phyloP scores from a whole-genome alignment of 2,888 invertebrate species.

The Saturnia japonica region DNA sequence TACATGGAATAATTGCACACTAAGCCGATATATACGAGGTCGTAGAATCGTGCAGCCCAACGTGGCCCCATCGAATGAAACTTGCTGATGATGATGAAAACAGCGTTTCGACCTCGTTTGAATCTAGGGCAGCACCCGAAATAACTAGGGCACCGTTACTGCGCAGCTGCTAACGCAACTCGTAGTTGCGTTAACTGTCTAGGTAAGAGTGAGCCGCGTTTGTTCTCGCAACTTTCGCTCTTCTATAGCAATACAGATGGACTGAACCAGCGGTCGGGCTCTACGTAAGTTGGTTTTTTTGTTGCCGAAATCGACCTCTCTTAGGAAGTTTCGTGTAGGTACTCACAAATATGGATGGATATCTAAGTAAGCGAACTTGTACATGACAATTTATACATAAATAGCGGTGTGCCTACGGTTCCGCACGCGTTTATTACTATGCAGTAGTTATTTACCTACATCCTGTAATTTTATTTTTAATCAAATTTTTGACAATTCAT shows the following conservation, averaged over 20 bases:
- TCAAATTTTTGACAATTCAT: too few relatives aligned
- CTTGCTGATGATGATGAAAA: conserved; percentile 72
- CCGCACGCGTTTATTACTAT: too few relatives aligned
- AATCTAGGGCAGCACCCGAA: conserved; percentile 77
- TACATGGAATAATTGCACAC: neutral
- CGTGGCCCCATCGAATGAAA: conserved; percentile 74
- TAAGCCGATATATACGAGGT: conserved; percentile 16
- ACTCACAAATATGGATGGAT: conserved; percentile 29
- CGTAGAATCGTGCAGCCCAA: conserved; percentile 55
- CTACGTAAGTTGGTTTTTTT: conserved; percentile 38
- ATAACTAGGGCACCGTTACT: conserved; percentile 78
- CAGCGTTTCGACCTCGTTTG: conserved; percentile 72
- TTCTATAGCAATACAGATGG: conserved; percentile 2
- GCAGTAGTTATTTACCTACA: too few relatives aligned
- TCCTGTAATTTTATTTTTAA: too few relatives aligned
- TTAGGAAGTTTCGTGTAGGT: conserved; percentile 50
- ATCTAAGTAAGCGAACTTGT: conserved; percentile 9
- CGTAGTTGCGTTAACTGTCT: conserved; percentile 51
- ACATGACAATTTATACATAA: neutral
- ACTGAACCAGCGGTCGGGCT: conserved; percentile 34
- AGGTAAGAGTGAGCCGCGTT: conserved; percentile 40
- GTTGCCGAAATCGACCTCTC: conserved; percentile 66
- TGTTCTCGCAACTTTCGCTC: conserved; percentile 28
- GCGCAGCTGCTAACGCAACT: conserved; percentile 72
- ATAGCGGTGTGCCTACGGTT: too few relatives aligned